Percentiles rank a stretch among this genome's conserved stretches.
Conservation (phyloP, 1,140 invertebrate genomes). For the Paramacrobiotus metropolitanus region DNA sequence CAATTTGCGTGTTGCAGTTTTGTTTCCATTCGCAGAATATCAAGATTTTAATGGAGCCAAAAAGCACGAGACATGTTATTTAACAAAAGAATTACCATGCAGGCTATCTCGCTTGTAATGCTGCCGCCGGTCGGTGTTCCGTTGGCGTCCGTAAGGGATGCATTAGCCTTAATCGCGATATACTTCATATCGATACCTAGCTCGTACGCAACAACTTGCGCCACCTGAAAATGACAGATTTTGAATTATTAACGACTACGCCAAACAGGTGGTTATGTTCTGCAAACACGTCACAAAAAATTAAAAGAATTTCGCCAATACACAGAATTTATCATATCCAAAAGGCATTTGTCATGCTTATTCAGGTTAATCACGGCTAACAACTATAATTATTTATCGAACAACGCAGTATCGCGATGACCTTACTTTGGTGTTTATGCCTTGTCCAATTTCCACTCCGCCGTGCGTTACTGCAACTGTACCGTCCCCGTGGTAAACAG, state of each 20-base stretch:
- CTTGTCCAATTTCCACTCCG: conserved; percentile 44
- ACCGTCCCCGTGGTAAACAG: conserved; percentile 33
- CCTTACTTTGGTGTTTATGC: conserved; percentile 34
- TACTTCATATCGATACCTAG: background rate
- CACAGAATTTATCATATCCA: background rate
- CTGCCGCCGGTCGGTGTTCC: conserved; percentile 1
- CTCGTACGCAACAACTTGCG: background rate
- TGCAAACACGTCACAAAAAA: background rate
- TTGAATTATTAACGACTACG: background rate
- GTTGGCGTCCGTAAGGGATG: conserved; percentile 10
- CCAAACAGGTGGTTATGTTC: background rate
- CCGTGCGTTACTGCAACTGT: conserved; percentile 36
- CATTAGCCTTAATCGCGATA: background rate
- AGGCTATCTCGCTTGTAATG: conserved; percentile 8
- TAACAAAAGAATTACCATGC: conserved; percentile 5
- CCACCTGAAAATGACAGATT: background rate
- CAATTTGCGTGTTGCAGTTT: background rate
- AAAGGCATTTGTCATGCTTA: background rate
- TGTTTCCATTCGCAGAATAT: background rate
- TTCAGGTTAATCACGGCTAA: too few species aligned
- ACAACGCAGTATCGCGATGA: too few species aligned
- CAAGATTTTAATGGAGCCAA: conserved; percentile 10
- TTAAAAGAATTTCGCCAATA: background rate
- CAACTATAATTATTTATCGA: too few species aligned
- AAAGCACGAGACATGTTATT: too few species aligned